Conservation (phyloP, 2,888 invertebrate species). For the Chrysopilus asiliformis region DNA sequence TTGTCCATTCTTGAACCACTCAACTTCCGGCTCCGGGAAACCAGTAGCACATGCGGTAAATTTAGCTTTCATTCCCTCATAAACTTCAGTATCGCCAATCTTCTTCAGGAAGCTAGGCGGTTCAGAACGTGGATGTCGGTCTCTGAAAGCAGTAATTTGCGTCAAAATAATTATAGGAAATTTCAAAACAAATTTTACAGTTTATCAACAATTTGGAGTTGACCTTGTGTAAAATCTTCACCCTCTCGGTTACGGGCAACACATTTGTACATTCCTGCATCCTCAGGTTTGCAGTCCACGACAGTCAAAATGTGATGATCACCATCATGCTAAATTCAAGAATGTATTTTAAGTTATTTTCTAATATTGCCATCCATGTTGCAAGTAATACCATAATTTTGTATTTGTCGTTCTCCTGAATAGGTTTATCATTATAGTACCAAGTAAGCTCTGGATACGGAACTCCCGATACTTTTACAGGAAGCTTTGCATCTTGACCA, state of each 20-base stretch:
- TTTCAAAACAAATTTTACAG: constrained; percentile 46
- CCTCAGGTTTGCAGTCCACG: constrained; percentile 48
- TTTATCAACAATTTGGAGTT: constrained; percentile 64
- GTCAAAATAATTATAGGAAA: constrained; percentile 6
- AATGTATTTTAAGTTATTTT: constrained; percentile 1
- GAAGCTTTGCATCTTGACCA: constrained; percentile 68
- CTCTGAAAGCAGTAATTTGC: constrained; percentile 36
- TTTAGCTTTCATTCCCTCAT: constrained; percentile 77
- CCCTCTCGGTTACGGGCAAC: constrained; percentile 70
- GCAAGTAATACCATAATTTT: constrained; percentile 39
- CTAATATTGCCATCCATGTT: not conserved
- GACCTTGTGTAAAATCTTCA: constrained; percentile 58
- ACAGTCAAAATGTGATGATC: constrained; percentile 66
- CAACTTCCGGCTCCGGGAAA: constrained; percentile 74
- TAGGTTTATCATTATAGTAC: constrained; percentile 68
- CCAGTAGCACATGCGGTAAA: constrained; percentile 89
- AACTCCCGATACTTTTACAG: constrained; percentile 64
- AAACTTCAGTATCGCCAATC: constrained; percentile 76
- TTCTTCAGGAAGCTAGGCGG: constrained; percentile 79
- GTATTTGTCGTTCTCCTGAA: constrained; percentile 55
- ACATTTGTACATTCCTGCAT: constrained; percentile 65
- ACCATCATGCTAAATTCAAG: constrained; percentile 47
- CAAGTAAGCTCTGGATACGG: constrained; percentile 76
- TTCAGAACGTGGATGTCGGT: constrained; percentile 60
- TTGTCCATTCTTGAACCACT: constrained; percentile 71